These are phyloP conservation scores for Silurus glanis DNA, from an alignment of 2,113 vertebrate species.

Conservation along the genomic window DNA sequence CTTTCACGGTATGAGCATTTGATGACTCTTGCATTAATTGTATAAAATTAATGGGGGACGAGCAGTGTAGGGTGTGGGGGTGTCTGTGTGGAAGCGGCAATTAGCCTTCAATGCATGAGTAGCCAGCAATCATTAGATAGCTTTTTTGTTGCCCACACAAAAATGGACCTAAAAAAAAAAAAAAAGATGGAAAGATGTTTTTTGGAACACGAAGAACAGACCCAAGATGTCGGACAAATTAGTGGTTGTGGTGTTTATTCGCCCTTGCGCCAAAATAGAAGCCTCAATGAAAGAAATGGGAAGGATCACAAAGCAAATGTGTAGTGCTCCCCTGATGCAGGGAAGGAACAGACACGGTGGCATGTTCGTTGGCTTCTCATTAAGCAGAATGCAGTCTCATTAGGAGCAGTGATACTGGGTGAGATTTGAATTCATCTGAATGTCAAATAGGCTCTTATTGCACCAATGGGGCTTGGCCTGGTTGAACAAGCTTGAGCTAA, in stretches of 20 bases:
- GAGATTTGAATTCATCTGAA: slow-evolving; percentile 52
- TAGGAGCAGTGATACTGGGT: slow-evolving; percentile 47
- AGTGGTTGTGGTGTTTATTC: slow-evolving; percentile 30
- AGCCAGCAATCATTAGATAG: slow-evolving; percentile 48
- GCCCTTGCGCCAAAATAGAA: slow-evolving; percentile 29
- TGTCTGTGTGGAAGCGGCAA: slow-evolving; percentile 60
- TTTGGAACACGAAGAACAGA: not conserved
- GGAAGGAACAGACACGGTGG: slow-evolving; percentile 35
- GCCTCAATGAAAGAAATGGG: slow-evolving; percentile 60
- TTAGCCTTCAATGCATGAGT: slow-evolving; percentile 66
- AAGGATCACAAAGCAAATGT: slow-evolving; percentile 37
- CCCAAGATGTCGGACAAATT: slow-evolving; percentile 36
- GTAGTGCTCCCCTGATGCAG: slow-evolving; percentile 37
- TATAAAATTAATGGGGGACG: slow-evolving; percentile 75
- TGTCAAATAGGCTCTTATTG: slow-evolving; percentile 50
- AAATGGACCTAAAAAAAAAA: slow-evolving; percentile 14
- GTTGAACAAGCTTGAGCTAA: slow-evolving; percentile 37
- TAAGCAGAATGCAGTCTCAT: slow-evolving; percentile 40
- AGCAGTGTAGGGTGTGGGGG: slow-evolving; percentile 54
- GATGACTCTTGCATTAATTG: slow-evolving; percentile 73
- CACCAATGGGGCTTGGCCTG: slow-evolving; percentile 25
- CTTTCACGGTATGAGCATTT: slow-evolving; percentile 70
- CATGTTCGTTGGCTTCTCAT: slow-evolving; percentile 42
- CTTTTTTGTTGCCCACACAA: slow-evolving; percentile 51
- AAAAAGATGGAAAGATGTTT: slow-evolving; percentile 4